Evolutionary conservation across 2,797 vertebrate species (phyloP).

Genomic region (Protosalanx chinensis): DNA sequence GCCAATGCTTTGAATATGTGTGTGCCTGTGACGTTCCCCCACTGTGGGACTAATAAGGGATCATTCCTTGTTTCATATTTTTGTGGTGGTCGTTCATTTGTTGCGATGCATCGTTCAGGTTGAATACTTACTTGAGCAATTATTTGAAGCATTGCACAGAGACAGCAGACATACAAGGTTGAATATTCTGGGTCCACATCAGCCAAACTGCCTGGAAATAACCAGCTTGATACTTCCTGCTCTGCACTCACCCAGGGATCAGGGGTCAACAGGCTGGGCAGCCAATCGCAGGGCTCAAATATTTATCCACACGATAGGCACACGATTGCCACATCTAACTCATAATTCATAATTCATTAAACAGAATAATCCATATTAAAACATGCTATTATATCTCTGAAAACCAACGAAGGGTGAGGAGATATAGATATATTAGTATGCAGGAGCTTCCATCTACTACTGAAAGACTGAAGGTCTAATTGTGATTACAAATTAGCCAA

Average conservation of each 20-base stretch:
- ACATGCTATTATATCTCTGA: slow-evolving; percentile 41
- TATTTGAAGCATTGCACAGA: slow-evolving; percentile 1
- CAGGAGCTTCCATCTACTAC: slow-evolving; percentile 27
- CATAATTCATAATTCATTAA: neutral
- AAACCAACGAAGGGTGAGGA: slow-evolving; percentile 44
- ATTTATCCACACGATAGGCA: too few relatives aligned
- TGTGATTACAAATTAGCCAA: slow-evolving; percentile 68
- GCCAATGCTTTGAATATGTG: too few relatives aligned
- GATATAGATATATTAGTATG: slow-evolving; percentile 65
- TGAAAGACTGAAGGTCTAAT: slow-evolving; percentile 57
- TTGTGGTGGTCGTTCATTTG: slow-evolving; percentile 12
- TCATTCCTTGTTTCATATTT: neutral
- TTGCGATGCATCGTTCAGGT: slow-evolving; percentile 20
- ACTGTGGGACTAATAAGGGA: too few relatives aligned
- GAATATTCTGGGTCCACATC: too few relatives aligned
- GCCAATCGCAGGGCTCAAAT: neutral
- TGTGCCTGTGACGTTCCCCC: too few relatives aligned
- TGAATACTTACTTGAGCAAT: neutral
- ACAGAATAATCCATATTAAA: slow-evolving; percentile 29
- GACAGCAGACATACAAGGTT: neutral
- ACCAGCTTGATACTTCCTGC: neutral
- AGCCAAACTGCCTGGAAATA: neutral
- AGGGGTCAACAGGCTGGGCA: neutral
- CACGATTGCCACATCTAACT: too few relatives aligned
- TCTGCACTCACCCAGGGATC: neutral